Evolutionary conservation across 92 coral and sea anemone species (phyloP).

Genomic region (Actinernus sp.): DNA sequence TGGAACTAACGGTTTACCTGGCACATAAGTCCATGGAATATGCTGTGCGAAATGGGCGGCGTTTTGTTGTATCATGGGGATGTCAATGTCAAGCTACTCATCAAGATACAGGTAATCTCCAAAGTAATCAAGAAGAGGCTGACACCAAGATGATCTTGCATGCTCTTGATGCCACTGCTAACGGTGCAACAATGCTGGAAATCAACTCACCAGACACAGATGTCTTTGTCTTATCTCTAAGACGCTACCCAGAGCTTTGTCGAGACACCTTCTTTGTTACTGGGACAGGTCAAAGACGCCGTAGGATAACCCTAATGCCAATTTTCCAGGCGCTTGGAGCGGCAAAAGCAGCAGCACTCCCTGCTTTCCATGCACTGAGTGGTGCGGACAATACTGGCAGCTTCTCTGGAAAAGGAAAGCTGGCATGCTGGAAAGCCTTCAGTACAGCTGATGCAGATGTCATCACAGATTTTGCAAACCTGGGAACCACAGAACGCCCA

Average conservation of each 20-base stretch:
- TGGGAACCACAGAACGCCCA: slow-evolving; percentile 1
- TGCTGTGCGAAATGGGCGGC: slow-evolving; percentile 9
- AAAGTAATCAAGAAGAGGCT: slow-evolving; percentile 6
- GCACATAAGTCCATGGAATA: slow-evolving; percentile 21
- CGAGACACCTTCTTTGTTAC: slow-evolving; percentile 26
- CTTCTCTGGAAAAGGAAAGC: slow-evolving; percentile 20
- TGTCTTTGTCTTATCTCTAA: slow-evolving; percentile 20
- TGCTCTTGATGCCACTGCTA: slow-evolving; percentile 48
- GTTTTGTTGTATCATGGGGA: slow-evolving; percentile 26
- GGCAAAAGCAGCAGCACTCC: slow-evolving; percentile 33
- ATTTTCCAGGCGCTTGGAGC: slow-evolving; percentile 33
- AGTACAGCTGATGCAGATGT: slow-evolving; percentile 17
- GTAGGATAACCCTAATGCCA: slow-evolving; percentile 14
- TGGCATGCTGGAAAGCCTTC: slow-evolving; percentile 29
- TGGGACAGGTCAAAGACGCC: slow-evolving; percentile 30
- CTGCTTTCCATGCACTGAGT: slow-evolving; percentile 41
- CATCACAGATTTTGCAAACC: neutral
- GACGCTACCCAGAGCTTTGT: slow-evolving; percentile 37
- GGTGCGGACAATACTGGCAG: slow-evolving; percentile 34
- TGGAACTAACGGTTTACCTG: slow-evolving; percentile 41
- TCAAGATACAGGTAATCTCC: slow-evolving; percentile 22
- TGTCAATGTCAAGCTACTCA: slow-evolving; percentile 36
- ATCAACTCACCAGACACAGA: slow-evolving; percentile 35
- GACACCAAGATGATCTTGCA: slow-evolving; percentile 4
- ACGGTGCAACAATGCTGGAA: slow-evolving; percentile 29